phyloP scores from a whole-genome alignment of 2,797 vertebrate species.

The Sebastes melanostomus region DNA sequence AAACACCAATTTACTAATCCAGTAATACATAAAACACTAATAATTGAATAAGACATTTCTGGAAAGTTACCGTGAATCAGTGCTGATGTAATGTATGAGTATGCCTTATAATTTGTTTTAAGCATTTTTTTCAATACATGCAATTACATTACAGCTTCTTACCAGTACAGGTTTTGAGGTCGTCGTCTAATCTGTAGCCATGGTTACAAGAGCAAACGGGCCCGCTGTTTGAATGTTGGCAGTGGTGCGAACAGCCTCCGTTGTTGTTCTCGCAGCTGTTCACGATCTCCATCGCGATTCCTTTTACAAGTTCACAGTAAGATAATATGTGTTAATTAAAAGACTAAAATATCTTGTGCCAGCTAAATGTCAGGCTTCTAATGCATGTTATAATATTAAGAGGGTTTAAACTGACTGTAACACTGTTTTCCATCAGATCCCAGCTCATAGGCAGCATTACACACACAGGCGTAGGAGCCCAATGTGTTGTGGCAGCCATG shows the following conservation, averaged over 20 bases:
- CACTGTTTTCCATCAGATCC: slow-evolving; percentile 90
- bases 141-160: slow-evolving; percentile 30
- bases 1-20: neutral
- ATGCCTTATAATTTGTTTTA: neutral
- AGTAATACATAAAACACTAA: neutral
- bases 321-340: neutral
- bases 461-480: slow-evolving; percentile 91
- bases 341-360: neutral
- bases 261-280: slow-evolving; percentile 93
- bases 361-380: neutral
- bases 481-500: slow-evolving; percentile 92
- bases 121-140: neutral
- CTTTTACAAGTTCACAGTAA: slow-evolving; percentile 68
- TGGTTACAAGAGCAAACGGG: slow-evolving; percentile 90
- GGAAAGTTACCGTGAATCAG: neutral
- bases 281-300: slow-evolving; percentile 97
- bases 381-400: neutral
- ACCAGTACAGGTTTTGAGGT: slow-evolving; percentile 92
- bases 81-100: neutral
- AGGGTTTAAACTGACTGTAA: slow-evolving; percentile 87
- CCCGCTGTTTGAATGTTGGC: slow-evolving; percentile 88
- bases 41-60: neutral
- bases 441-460: slow-evolving; percentile 89
- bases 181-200: slow-evolving; percentile 85
- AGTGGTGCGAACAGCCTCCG: slow-evolving; percentile 91